Evolutionary conservation across 2,888 invertebrate species (phyloP), one percentile per base, ranked within the genome.

Genomic region (Criorhina ranunculi): DNA sequence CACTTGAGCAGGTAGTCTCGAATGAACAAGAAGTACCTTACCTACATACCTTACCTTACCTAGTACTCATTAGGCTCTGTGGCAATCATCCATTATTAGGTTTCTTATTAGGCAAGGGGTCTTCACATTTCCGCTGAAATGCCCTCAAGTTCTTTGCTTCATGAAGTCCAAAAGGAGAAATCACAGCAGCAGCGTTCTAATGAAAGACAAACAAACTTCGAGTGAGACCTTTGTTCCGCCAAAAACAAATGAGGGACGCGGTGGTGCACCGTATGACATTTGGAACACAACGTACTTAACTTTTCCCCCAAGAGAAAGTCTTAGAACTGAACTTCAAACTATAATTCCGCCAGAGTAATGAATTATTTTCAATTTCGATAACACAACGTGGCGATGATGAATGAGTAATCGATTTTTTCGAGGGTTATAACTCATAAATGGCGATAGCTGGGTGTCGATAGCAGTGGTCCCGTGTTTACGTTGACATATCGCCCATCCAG

Each of bases 161-260:
- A 40, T 44, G 53, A 46, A 73, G 19, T 31, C 53, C 12, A 15
- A 6, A 15, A 37, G 1, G 24, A 12, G 8, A 51, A 64, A 35
- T 29, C 7, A n/a, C 37, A 9, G 24, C 24, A 24, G 24, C 7
- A 33, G 24, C 4, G 12, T 64, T 55, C 40, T 55, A 37, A 66
- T 49, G 66, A 64, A 64, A 73, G 29, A 37, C 40, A 53, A 31
- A 59, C 35, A 11, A 37, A 66, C 46, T 60, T 60, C 33, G 51
- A 40, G 44, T 53, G 42, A 6, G 12, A 64, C 64, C 37, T 59
- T 70, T 42, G 82, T 78, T 82, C 78, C 82, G 69, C 69, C 49
- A 40, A 75, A 69, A 59, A 29, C 75, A n/a, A n/a, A n/a, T 60
- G 75, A 70, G 12, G 46, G 15, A n/a, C 9, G 24, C 40, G 24